These are phyloP conservation scores for Papilio protenor DNA, from an alignment of 2,888 invertebrate species.

Conservation along the genomic window DNA sequence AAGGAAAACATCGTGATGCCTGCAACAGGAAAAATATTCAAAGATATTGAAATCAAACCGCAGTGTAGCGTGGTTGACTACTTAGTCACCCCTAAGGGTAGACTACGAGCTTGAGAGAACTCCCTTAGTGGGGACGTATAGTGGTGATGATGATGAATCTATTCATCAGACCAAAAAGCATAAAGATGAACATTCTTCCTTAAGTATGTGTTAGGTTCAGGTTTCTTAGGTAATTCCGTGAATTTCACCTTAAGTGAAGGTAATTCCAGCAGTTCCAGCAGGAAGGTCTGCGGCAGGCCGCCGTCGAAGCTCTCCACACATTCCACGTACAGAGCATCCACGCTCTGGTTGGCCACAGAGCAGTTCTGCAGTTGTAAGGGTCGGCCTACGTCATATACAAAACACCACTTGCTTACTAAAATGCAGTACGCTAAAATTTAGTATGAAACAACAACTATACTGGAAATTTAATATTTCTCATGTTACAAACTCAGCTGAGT, in stretches of 20 bases:
- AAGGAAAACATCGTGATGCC: no score
- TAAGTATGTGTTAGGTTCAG: no score
- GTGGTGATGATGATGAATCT: no score
- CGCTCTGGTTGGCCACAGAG: constrained; percentile 94
- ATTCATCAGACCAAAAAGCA: no score
- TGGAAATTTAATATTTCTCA: neutral
- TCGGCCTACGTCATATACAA: constrained; percentile 85
- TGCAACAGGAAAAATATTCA: no score
- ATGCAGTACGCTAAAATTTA: neutral
- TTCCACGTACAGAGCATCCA: constrained; percentile 92
- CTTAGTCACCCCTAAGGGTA: no score
- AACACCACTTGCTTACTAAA: constrained; percentile 45
- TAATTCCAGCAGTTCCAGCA: constrained; percentile 91
- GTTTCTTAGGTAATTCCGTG: neutral
- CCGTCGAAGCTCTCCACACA: constrained; percentile 95
- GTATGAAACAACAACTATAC: neutral
- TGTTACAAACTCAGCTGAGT: neutral
- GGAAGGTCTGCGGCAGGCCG: constrained; percentile 93
- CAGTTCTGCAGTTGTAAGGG: constrained; percentile 95
- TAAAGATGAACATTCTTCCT: no score
- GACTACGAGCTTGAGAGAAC: no score
- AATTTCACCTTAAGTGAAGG: constrained; percentile 83
- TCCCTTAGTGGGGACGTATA: no score
- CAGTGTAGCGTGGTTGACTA: no score
- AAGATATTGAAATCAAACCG: no score